Conservation (phyloP, 1,140 invertebrate genomes). For the Apis laboriosa region DNA sequence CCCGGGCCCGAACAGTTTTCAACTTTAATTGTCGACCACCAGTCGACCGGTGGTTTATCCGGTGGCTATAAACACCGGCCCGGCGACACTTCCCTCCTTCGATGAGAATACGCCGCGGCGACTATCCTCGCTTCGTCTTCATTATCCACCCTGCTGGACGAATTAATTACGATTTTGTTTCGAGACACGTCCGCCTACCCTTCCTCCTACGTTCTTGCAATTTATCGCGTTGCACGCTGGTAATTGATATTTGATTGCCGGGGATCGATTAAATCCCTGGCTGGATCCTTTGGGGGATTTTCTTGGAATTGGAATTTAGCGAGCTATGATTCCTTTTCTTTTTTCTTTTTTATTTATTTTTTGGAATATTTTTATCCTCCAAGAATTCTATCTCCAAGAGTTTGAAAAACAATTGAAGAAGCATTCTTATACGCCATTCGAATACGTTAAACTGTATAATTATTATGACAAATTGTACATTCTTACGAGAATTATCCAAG, state of each 20-base stretch:
- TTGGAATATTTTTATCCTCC: too few relatives aligned
- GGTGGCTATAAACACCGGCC: constrained; percentile 47
- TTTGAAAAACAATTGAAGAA: too few relatives aligned
- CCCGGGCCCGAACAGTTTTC: constrained; percentile 57
- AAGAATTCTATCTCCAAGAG: too few relatives aligned
- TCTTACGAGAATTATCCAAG: too few relatives aligned
- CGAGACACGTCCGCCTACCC: not conserved
- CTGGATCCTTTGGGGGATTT: not conserved
- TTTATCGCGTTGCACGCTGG: not conserved
- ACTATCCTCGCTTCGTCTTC: constrained; percentile 33
- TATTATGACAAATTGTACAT: too few relatives aligned
- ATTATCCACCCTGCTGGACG: not conserved
- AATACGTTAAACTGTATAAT: too few relatives aligned
- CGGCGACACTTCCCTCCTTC: constrained; percentile 33
- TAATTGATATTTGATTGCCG: not conserved
- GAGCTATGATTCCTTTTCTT: not conserved
- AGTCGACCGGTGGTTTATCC: constrained; percentile 54
- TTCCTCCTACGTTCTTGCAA: not conserved
- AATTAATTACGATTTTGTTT: constrained; percentile 19
- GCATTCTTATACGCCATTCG: too few relatives aligned
- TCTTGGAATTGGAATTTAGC: not conserved
- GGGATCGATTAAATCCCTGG: not conserved
- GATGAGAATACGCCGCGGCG: not conserved
- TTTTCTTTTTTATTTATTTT: too few relatives aligned
- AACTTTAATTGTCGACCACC: constrained; percentile 69